Evolutionary conservation across 2,113 vertebrate species (phyloP).

Genomic region (Tragelaphus scriptus): DNA sequence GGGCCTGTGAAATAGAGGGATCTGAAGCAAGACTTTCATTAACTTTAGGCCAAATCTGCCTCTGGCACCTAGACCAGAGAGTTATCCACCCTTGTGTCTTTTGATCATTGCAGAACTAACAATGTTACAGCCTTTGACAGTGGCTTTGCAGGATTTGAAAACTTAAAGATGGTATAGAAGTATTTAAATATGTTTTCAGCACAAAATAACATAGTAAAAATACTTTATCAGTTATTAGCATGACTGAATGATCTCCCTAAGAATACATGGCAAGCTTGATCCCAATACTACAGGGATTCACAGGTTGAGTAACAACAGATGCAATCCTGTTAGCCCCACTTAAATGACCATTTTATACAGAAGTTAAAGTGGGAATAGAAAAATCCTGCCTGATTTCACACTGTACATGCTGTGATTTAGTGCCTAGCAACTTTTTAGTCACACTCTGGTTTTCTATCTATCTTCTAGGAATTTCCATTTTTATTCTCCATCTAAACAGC

Average conservation of each 20-base stretch:
- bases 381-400: slow-evolving; percentile 50
- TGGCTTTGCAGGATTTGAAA: background rate
- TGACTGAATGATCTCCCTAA: background rate
- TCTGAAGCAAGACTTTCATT: background rate
- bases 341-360: slow-evolving; percentile 47
- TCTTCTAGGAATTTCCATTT: background rate
- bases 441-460: slow-evolving; percentile 21
- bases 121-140: background rate
- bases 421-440: background rate
- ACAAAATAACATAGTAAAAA: slow-evolving; percentile 24
- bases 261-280: background rate
- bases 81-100: background rate
- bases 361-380: slow-evolving; percentile 46
- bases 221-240: background rate
- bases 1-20: background rate
- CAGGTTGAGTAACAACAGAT: background rate
- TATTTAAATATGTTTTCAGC: background rate
- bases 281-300: background rate
- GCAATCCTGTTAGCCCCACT: background rate
- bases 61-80: background rate
- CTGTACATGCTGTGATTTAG: slow-evolving; percentile 44
- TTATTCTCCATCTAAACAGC: slow-evolving; percentile 27
- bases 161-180: background rate
- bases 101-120: background rate
- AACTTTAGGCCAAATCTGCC: background rate